Conservation (phyloP, 2,113 vertebrate species). For the Centropus bengalensis region DNA sequence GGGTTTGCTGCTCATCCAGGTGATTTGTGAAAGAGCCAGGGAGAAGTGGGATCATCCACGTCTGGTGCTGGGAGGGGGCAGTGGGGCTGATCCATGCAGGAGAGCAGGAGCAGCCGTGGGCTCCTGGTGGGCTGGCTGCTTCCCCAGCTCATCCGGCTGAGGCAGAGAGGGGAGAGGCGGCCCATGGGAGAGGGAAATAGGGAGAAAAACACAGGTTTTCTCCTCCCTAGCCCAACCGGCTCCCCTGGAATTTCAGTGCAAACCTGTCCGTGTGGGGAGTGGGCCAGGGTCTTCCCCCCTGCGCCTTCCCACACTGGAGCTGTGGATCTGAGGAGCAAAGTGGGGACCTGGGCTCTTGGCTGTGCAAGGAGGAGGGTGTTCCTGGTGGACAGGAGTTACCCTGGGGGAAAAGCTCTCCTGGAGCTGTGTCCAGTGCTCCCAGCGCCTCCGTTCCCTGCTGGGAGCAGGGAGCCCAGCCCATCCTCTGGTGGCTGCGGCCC, state of each 20-base stretch:
- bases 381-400: background rate
- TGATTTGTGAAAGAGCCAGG: background rate
- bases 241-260: background rate
- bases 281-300: background rate
- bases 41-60: fast-evolving
- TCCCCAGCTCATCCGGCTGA: background rate
- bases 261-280: fast-evolving
- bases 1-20: background rate
- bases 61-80: background rate
- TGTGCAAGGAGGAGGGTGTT: background rate
- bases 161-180: background rate
- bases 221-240: background rate
- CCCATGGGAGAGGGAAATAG: background rate
- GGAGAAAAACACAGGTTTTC: background rate
- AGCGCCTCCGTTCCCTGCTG: fast-evolving
- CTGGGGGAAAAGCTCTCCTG: background rate
- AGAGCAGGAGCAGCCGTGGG: too few relatives aligned
- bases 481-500: too few relatives aligned
- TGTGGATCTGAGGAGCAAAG: background rate
- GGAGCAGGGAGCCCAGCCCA: background rate
- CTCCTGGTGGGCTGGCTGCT: background rate
- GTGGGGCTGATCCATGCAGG: fast-evolving
- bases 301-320: background rate
- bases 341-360: background rate
- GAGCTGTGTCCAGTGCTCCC: background rate